Conservation (phyloP, 2,113 vertebrate species). For the Elephas maximus region DNA sequence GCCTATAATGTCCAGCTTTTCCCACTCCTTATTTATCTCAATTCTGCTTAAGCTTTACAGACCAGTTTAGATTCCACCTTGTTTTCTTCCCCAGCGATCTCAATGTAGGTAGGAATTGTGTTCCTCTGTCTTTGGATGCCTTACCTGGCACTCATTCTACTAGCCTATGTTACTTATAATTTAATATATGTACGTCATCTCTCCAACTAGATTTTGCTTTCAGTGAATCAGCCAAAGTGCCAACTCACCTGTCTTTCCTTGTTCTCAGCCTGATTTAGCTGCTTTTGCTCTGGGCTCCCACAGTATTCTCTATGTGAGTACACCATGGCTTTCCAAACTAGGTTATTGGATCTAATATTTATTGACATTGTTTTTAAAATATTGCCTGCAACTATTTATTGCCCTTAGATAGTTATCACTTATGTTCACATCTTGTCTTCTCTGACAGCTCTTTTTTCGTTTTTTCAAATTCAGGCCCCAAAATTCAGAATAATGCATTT, state of each 20-base stretch:
- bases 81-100: not conserved
- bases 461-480: not conserved
- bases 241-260: not conserved
- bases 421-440: not conserved
- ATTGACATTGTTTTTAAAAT: not conserved
- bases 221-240: not conserved
- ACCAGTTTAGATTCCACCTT: not conserved
- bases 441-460: not conserved
- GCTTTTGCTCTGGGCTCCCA: not conserved
- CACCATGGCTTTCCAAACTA: not conserved
- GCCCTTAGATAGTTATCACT: not conserved
- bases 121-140: not conserved
- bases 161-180: slow-evolving; percentile 45
- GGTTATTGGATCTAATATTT: not conserved
- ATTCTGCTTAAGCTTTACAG: slow-evolving; percentile 4
- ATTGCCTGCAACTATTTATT: not conserved
- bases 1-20: not conserved
- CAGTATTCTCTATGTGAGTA: not conserved
- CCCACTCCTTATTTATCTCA: not conserved
- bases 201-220: not conserved
- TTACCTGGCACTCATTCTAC: not conserved
- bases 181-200: not conserved
- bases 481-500: not conserved
- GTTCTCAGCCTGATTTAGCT: not conserved
- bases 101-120: not conserved